A percentile compares a stretch with the other conserved stretches of the same genome.
Evolutionary conservation across 2,797 vertebrate genomes (phyloP).

Genomic region (Melanotaenia pygmaea): DNA sequence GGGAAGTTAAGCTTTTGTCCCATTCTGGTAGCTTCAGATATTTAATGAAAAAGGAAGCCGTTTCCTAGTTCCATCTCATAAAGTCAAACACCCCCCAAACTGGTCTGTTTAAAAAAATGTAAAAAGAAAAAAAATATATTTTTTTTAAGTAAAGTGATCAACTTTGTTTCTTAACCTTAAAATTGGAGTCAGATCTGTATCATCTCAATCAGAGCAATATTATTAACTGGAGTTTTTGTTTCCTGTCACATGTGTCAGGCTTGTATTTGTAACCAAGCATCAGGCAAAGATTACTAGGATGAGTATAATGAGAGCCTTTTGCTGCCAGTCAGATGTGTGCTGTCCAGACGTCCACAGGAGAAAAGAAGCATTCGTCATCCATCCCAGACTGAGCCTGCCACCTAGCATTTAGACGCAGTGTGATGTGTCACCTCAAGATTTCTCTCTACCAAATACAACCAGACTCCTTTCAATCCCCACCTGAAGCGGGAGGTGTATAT

Average conservation of each 20-base stretch:
- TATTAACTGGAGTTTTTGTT: constrained; percentile 21
- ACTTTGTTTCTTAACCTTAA: background rate
- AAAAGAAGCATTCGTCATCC: constrained; percentile 49
- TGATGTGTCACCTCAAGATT: constrained; percentile 50
- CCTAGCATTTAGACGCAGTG: constrained; percentile 56
- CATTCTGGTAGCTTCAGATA: background rate
- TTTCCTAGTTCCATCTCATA: constrained; percentile 7
- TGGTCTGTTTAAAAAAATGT: background rate
- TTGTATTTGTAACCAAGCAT: constrained; percentile 37
- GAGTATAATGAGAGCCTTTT: constrained; percentile 56
- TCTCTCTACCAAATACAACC: constrained; percentile 53
- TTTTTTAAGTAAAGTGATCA: background rate
- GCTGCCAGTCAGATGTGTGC: constrained; percentile 49
- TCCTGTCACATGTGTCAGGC: constrained; percentile 33
- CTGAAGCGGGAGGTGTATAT: constrained; percentile 25
- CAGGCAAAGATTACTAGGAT: constrained; percentile 44
- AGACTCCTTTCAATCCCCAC: constrained; percentile 46
- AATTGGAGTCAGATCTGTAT: constrained; percentile 13
- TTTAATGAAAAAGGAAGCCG: constrained; percentile 9
- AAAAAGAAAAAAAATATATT: background rate
- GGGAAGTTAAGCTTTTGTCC: background rate
- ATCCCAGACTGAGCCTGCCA: constrained; percentile 52
- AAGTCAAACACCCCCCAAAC: background rate
- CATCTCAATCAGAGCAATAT: constrained; percentile 34
- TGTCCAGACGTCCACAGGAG: constrained; percentile 45